Evolutionary conservation across 2,888 invertebrate genomes (phyloP).

Genomic region (Tetragnatha montana): DNA sequence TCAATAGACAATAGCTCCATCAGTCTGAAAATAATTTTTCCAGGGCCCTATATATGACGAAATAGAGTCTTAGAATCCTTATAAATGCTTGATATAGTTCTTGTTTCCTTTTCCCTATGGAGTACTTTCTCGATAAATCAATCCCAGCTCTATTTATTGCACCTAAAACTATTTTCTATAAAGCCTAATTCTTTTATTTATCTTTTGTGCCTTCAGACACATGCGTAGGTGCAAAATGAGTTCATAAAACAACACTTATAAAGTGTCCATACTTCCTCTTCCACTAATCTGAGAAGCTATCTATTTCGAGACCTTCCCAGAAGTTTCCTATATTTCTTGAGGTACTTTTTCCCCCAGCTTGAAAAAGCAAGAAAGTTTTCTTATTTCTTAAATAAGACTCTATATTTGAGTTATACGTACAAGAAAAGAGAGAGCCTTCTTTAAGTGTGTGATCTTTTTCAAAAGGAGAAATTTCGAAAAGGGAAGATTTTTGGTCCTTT

Average conservation of each 20-base stretch:
- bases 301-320: background rate
- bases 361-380: background rate
- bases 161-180: background rate
- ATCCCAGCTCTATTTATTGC: constrained; percentile 6
- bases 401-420: background rate
- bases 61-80: background rate
- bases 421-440: background rate
- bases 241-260: constrained; percentile 40
- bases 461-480: background rate
- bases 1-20: no score
- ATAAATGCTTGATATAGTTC: constrained; percentile 15
- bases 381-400: background rate
- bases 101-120: background rate
- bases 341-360: no score
- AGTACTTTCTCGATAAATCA: constrained; percentile 12
- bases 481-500: background rate
- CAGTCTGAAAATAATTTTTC: no score
- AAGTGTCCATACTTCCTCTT: background rate
- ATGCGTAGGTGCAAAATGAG: constrained; percentile 34
- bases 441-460: no score
- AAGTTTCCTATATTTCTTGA: no score
- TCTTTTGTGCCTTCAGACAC: constrained; percentile 26
- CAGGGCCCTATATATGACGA: background rate
- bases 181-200: background rate
- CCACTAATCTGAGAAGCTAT: constrained; percentile 9